Base-by-base conservation (phyloP, 2,113 vertebrate genomes). In the Catagonus wagneri region DNA sequence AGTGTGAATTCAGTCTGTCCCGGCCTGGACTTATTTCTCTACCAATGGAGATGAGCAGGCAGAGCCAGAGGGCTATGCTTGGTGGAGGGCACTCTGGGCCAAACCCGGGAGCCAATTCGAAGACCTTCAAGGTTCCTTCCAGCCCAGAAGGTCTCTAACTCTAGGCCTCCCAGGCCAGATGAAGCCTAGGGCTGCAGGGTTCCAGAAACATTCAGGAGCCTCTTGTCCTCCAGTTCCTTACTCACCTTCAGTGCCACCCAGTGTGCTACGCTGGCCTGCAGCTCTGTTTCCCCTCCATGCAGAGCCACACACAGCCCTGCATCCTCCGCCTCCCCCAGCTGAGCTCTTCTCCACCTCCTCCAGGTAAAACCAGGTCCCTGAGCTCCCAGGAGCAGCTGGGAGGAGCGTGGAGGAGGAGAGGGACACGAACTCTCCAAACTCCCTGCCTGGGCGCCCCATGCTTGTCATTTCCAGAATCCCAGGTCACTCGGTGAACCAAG, bases 211-310 rank as follows among this genome's bases (percentile, higher is more conserved):
- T 27, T 78, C 39, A 54, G 76, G 36, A 71, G 25, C 69, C 88
- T 68, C 11, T 0, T 6, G 12, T 32, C 74, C 3, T 19, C 61
- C 14, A 1, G 60, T 6, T 83, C 69, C 63, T 76, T 50, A 7
- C 4, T 66, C 78, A 12, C 23, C 34, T 44, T 61, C 39, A 52
- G 10, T 22, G 19, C 19, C 79, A 12, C 1, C 44, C 17, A 56
- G n/a, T 14, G 44, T 27, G n/a, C 56, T 20, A 10, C 10, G 56
- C 81, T 68, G 75, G 36, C 44, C 36, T 0, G 0, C 58, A 66
- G 34, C 27, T 66, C 23, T 0, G 27, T 17, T 61, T 87, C 58
- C 74, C 74, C 56, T 23, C 1, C 3, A 7, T 0, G 6, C 16
- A 72, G 71, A 58, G 81, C 36, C 32, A 9, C 22, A 7, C 11